A percentile compares a stretch with the other conserved stretches of the same genome.
These are phyloP conservation scores for Clytia hemisphaerica DNA, from an alignment of 30 jellyfish, hydroid and myxozoan genomes.

Conservation along the genomic window DNA sequence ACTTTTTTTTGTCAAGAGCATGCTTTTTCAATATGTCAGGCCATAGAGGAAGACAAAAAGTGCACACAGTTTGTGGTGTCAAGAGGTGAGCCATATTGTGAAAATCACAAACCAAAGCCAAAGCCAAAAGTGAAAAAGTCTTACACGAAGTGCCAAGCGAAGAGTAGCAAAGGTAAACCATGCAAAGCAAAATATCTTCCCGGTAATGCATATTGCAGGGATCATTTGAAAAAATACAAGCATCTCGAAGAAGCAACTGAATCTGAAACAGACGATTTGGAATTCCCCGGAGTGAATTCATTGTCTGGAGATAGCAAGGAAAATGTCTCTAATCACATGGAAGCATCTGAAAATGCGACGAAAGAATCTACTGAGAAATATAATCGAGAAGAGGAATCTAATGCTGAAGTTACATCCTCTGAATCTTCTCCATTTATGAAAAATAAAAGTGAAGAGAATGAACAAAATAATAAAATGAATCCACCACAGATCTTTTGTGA, in stretches of 20 bases:
- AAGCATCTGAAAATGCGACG: no score
- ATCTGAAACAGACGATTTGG: no score
- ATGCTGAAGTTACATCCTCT: no score
- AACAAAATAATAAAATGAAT: no score
- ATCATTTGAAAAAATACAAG: constrained; percentile 1
- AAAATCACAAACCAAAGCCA: constrained; percentile 6
- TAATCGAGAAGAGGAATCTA: no score
- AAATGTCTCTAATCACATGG: no score
- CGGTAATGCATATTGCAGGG: constrained; percentile 1
- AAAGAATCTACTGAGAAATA: no score
- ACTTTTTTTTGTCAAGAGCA: constrained; percentile 1
- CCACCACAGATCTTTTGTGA: constrained; percentile 15
- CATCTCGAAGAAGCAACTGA: no score
- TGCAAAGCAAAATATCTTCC: neutral
- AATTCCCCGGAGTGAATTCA: no score
- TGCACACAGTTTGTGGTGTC: constrained; percentile 1
- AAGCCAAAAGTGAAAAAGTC: neutral
- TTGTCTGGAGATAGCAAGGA: no score
- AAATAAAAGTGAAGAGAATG: no score
- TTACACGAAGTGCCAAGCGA: neutral
- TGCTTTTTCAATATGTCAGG: neutral
- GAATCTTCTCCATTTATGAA: no score
- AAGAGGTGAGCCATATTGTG: constrained; percentile 1
- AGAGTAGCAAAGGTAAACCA: neutral
- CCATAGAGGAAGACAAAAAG: neutral